Evolutionary conservation across 2,797 vertebrate genomes (phyloP).

Genomic region (Gymnocypris eckloni): DNA sequence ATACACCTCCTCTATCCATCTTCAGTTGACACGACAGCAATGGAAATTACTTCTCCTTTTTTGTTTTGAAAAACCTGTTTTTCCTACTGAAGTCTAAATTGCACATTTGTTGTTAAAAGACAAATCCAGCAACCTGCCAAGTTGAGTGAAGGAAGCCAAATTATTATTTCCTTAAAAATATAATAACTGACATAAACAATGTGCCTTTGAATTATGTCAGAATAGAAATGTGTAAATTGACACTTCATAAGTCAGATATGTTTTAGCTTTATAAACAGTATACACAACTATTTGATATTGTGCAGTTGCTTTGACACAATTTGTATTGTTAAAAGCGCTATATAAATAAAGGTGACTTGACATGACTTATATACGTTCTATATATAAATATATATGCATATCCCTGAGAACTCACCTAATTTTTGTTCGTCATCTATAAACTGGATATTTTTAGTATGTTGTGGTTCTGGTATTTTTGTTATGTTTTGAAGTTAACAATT

Average conservation of each 20-base stretch:
- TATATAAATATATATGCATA: neutral
- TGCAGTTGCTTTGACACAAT: no score
- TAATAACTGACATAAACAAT: neutral
- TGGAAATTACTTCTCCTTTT: neutral
- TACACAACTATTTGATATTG: neutral
- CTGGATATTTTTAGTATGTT: slow-evolving; percentile 6
- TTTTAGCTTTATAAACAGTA: neutral
- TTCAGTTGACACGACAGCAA: neutral
- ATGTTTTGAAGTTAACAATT: neutral
- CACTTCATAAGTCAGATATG: neutral
- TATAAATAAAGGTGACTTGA: no score
- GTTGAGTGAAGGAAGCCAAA: neutral
- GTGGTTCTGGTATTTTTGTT: neutral
- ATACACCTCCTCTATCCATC: neutral
- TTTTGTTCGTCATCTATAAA: neutral
- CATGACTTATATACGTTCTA: neutral
- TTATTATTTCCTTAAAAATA: neutral
- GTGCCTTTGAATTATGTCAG: neutral
- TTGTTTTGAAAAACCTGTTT: neutral
- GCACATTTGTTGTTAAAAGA: neutral
- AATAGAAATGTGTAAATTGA: neutral
- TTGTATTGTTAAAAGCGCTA: no score
- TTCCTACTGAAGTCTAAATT: neutral
- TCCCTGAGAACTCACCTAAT: neutral
- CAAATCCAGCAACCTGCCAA: neutral